Base-by-base conservation (phyloP, 2,113 vertebrate species). In the Chlorocebus sabaeus region DNA sequence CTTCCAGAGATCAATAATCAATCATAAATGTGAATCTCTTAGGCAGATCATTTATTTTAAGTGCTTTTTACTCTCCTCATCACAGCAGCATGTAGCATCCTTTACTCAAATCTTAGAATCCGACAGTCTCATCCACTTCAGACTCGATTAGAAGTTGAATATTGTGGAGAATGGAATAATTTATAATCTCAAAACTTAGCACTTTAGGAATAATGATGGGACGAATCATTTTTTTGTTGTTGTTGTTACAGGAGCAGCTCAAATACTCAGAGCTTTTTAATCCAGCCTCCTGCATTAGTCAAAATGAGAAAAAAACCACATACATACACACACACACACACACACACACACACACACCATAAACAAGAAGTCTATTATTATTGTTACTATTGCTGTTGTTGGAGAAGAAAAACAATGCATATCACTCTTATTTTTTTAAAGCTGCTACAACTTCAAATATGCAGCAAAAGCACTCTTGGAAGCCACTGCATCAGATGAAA, bases 1-100 rank as follows among this genome's bases (percentile, higher is more conserved):
- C 35, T 96, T 96, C n/a, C 68, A 84, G 70, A 95, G 50, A 97
- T 96, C 93, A 59, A 96, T 92, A 95, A 95, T 95, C 80, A 94
- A 95, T 97, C 95, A 82, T 35, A 90, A 89, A 89, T 67, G 30
- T 95, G 80, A 97, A 84, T 96, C 43, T n/a, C 81, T 92, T 80
- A 95, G 90, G 70, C 40, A 95, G 72, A 88, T 94, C 83, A 95
- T 95, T 96, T 90, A 90, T 95, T 97, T 95, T 79, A 93, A 67
- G 50, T 92, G 79, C 70, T 85, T 95, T 97, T 90, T 57, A 64
- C 75, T 95, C 22, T 82, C 32, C 22, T 93, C 50, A 82, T 90
- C 52, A 75, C n/a, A 75, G 52, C 43, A 59, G 57, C 27, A 2
- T 67, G 16, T 10, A 75, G 70, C 70, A 75, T 96, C 55, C 45